phyloP scores from a whole-genome alignment of 2,797 vertebrate species.

The Dendrocincla fuliginosa region DNA sequence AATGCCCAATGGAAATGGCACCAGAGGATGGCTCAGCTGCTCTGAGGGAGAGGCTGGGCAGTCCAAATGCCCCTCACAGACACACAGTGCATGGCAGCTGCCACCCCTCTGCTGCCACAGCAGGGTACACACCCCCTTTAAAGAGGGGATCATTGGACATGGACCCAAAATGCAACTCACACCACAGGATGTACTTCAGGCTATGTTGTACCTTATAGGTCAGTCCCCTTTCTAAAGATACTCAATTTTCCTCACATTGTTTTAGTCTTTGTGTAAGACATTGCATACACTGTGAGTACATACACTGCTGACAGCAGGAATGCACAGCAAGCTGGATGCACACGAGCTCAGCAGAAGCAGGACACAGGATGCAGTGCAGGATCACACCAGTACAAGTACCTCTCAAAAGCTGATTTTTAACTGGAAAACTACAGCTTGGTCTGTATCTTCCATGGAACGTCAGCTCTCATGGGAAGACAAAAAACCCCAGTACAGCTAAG shows the following conservation, averaged over 20 bases:
- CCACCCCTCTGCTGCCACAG: not conserved
- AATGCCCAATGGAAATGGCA: not conserved
- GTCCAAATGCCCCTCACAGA: not conserved
- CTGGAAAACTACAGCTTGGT: not conserved
- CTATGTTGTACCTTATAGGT: not conserved
- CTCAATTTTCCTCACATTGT: not conserved
- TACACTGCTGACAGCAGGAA: not conserved
- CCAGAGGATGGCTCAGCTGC: not conserved
- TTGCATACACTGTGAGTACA: not conserved
- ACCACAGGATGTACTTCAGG: not conserved
- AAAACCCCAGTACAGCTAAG: not conserved
- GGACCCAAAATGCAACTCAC: not conserved
- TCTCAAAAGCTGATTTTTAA: not conserved
- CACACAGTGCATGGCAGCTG: not conserved
- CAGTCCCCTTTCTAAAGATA: not conserved
- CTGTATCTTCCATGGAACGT: fast-evolving
- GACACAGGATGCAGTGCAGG: not conserved
- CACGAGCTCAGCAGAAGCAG: not conserved
- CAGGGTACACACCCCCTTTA: not conserved
- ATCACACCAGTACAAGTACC: fast-evolving
- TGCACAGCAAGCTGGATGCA: not conserved
- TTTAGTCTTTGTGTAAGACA: not conserved
- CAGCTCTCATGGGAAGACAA: not conserved
- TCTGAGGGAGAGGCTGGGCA: not conserved
- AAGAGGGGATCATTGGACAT: not conserved